Evolutionary conservation across 2,113 vertebrate species (phyloP).

Genomic region (Channa maculata): DNA sequence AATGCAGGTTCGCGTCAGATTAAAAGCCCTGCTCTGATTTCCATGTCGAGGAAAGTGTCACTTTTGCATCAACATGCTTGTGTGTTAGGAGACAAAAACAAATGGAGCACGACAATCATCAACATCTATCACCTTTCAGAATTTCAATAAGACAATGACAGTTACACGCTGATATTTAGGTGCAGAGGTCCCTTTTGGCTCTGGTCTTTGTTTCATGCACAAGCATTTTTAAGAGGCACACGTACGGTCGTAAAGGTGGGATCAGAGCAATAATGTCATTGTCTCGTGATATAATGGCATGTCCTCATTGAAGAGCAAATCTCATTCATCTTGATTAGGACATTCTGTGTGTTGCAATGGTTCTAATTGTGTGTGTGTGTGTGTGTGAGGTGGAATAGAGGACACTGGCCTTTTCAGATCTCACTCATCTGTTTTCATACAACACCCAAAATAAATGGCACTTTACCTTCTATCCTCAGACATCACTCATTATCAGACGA

Average conservation of each 20-base stretch:
- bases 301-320: slow-evolving; percentile 42
- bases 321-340: slow-evolving; percentile 62
- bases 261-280: slow-evolving; percentile 55
- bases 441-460: slow-evolving; percentile 48
- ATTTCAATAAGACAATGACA: slow-evolving; percentile 77
- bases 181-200: slow-evolving; percentile 55
- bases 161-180: slow-evolving; percentile 62
- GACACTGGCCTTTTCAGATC: slow-evolving; percentile 47
- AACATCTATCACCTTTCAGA: slow-evolving; percentile 75
- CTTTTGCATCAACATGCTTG: slow-evolving; percentile 25
- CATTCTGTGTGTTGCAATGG: background rate
- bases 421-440: slow-evolving; percentile 25
- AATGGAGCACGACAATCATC: slow-evolving; percentile 70
- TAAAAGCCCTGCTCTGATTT: slow-evolving; percentile 7
- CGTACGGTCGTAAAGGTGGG: slow-evolving; percentile 14
- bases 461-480: slow-evolving; percentile 29
- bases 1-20: background rate
- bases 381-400: slow-evolving; percentile 47
- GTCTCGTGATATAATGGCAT: slow-evolving; percentile 50
- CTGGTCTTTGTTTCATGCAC: background rate
- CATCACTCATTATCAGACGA: slow-evolving; percentile 29
- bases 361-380: background rate
- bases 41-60: slow-evolving; percentile 1
- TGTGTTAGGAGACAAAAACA: slow-evolving; percentile 49
- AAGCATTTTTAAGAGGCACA: background rate